phyloP scores from a whole-genome alignment of 2,113 vertebrate genomes.

The Tragulus kanchil region DNA sequence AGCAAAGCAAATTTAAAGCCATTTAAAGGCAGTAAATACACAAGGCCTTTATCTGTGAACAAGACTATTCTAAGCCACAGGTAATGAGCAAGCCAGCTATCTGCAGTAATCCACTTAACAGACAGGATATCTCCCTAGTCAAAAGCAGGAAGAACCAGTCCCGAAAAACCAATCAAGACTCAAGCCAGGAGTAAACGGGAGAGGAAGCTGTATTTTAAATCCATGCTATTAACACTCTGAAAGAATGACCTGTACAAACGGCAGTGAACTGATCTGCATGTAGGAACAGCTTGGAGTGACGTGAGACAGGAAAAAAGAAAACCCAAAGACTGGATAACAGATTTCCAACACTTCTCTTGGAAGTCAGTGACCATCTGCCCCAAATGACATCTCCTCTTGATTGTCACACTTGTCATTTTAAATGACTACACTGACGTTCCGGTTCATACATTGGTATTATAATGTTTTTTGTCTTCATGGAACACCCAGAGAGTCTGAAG shows the following conservation, averaged over 20 bases:
- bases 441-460: neutral
- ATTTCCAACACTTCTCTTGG: neutral
- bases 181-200: neutral
- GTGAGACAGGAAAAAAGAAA: neutral
- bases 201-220: conserved; percentile 37
- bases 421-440: neutral
- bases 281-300: neutral
- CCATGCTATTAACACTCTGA: conserved; percentile 27
- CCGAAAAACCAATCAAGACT: conserved; percentile 69
- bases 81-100: neutral
- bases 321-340: neutral
- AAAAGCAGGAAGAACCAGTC: conserved; percentile 70
- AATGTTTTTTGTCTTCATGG: neutral
- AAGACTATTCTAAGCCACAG: neutral
- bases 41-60: neutral
- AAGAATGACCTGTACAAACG: neutral
- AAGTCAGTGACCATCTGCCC: neutral
- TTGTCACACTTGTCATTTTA: neutral
- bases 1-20: neutral
- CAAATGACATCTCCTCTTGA: neutral
- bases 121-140: conserved; percentile 68
- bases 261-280: neutral
- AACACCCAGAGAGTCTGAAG: neutral
- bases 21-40: neutral
- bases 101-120: conserved; percentile 50